Evolutionary conservation across 2,888 invertebrate species (phyloP).

Genomic region (Germaria angustata): DNA sequence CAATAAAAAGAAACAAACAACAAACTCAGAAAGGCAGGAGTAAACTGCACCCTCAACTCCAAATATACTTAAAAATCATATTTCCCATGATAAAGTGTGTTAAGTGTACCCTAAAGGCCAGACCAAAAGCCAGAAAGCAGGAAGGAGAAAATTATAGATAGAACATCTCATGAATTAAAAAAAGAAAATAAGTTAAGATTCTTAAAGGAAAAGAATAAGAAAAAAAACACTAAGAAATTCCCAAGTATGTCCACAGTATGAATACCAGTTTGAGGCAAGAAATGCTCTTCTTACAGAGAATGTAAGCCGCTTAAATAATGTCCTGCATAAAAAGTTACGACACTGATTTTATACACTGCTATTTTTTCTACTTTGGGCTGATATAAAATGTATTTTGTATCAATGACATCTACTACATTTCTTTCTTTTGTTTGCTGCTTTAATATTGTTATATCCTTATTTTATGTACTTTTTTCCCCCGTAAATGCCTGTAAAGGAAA

Average conservation of each 20-base stretch:
- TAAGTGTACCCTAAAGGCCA: conserved; percentile 66
- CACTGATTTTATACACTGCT: conserved; percentile 41
- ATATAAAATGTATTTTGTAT: conserved; percentile 52
- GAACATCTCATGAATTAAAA: conserved; percentile 28
- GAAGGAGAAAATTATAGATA: conserved; percentile 31
- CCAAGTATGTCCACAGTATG: conserved; percentile 57
- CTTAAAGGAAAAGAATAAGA: conserved; percentile 7
- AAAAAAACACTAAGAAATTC: conserved; percentile 37
- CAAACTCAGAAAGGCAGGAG: neutral
- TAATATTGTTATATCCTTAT: conserved; percentile 3
- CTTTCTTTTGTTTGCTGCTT: neutral
- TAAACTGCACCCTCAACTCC: conserved; percentile 42
- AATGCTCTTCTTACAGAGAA: conserved; percentile 42
- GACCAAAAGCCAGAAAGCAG: conserved; percentile 35
- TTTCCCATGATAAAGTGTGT: conserved; percentile 75
- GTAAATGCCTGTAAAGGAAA: conserved; percentile 55
- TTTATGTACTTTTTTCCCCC: conserved; percentile 49
- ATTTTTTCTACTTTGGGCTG: neutral
- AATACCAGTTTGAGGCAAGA: conserved; percentile 59
- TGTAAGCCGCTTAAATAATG: conserved; percentile 61
- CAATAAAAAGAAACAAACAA: conserved; percentile 27
- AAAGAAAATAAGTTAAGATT: neutral
- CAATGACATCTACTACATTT: conserved; percentile 57
- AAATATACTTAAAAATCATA: conserved; percentile 69
- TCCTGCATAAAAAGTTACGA: conserved; percentile 60